These are phyloP conservation scores for Busseola fusca DNA, from an alignment of 2,888 invertebrate genomes.

Conservation along the genomic window DNA sequence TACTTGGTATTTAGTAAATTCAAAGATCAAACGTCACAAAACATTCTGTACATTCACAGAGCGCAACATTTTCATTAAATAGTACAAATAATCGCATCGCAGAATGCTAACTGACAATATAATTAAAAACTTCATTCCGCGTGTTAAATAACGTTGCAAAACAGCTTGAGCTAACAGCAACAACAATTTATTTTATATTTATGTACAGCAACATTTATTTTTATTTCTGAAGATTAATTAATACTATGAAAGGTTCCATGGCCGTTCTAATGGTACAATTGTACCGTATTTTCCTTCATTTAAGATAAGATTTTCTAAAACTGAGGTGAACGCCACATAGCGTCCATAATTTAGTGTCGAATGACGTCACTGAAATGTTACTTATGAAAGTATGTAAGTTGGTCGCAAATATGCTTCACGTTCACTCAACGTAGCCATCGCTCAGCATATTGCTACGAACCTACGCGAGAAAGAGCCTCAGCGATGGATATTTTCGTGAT, in stretches of 20 bases:
- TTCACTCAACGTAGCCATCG: no score
- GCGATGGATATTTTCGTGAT: no score
- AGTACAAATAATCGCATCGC: conserved; percentile 20
- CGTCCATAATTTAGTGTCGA: no score
- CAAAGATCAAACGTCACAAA: not conserved
- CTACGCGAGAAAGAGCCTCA: no score
- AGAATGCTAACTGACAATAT: conserved; percentile 36
- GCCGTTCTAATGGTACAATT: not conserved
- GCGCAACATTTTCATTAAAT: conserved; percentile 32
- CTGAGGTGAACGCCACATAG: no score
- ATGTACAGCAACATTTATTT: not conserved
- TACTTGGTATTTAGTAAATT: not conserved
- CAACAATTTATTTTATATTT: conserved; percentile 13
- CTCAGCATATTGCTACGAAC: no score
- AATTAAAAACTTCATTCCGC: conserved; percentile 41
- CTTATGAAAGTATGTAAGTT: no score
- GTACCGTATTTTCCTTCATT: no score
- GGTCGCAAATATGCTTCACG: no score
- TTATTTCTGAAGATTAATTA: not conserved
- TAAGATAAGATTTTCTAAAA: not conserved
- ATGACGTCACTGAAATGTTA: no score
- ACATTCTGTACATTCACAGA: not conserved
- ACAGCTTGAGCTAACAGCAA: conserved; percentile 20
- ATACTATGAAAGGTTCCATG: conserved; percentile 4
- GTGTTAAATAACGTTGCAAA: conserved; percentile 28